phyloP scores from a whole-genome alignment of 2,113 vertebrate genomes.

The Phaethornis superciliosus region DNA sequence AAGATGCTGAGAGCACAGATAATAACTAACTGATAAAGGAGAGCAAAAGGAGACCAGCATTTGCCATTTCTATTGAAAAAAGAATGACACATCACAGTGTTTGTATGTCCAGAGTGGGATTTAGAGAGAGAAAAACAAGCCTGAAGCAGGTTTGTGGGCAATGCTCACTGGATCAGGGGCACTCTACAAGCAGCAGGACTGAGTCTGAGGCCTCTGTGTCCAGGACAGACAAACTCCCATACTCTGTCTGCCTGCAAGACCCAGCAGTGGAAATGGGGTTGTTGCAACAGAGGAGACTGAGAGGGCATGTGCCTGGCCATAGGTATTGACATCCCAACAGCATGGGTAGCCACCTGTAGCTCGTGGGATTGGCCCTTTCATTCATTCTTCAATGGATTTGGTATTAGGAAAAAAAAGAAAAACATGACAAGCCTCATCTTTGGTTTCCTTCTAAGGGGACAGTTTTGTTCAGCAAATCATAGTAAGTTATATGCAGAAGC shows the following conservation, averaged over 20 bases:
- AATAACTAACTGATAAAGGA: not conserved
- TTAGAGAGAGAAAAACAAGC: not conserved
- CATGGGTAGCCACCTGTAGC: not conserved
- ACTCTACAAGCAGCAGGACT: accelerated
- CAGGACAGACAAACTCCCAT: not conserved
- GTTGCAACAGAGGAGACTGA: not conserved
- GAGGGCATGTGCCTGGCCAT: not conserved
- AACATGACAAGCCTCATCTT: not conserved
- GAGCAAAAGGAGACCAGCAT: not conserved
- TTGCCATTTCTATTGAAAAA: not conserved
- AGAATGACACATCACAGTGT: not conserved
- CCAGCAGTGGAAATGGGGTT: not conserved
- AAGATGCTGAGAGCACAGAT: not conserved
- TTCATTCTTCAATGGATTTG: not conserved
- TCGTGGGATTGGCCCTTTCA: not conserved
- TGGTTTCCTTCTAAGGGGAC: not conserved
- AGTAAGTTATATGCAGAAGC: not conserved
- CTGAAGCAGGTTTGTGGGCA: not conserved
- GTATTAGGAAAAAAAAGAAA: too few species aligned
- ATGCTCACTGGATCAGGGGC: not conserved
- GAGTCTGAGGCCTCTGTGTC: accelerated
- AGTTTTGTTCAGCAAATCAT: not conserved
- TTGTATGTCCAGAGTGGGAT: not conserved
- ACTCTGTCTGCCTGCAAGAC: not conserved
- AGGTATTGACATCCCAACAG: accelerated